phyloP scores from a whole-genome alignment of 2,797 vertebrate genomes.

The Sebastes taczanowskii region DNA sequence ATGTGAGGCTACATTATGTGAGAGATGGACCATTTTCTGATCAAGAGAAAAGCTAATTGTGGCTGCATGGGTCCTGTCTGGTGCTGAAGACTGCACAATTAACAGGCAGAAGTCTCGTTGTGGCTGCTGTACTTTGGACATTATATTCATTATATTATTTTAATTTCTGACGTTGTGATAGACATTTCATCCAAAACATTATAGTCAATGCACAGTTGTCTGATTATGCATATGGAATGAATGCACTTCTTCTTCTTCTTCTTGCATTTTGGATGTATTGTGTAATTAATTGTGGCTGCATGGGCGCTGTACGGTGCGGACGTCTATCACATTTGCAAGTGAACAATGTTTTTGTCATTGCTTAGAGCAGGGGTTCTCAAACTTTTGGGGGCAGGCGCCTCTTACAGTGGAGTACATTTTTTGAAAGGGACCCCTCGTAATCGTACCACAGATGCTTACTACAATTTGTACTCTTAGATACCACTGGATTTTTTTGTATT shows the following conservation, averaged over 20 bases:
- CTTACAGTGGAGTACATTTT: too few species aligned
- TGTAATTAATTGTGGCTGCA: not conserved
- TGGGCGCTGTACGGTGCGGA: not conserved
- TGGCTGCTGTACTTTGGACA: too few species aligned
- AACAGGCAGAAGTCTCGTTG: too few species aligned
- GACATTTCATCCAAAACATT: not conserved
- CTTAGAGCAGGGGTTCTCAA: too few species aligned
- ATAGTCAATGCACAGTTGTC: not conserved
- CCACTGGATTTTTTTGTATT: too few species aligned
- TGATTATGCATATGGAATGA: not conserved
- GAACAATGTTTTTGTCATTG: not conserved
- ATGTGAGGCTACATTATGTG: not conserved
- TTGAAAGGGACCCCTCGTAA: too few species aligned
- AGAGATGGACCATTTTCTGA: not conserved
- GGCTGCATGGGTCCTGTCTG: not conserved
- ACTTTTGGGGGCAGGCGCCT: fast-evolving
- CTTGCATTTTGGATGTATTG: not conserved
- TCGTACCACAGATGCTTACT: too few species aligned
- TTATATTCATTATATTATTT: not conserved
- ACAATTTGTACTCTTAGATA: fast-evolving
- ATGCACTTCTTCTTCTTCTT: not conserved
- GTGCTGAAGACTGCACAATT: too few species aligned
- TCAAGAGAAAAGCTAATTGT: not conserved
- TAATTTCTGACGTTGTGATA: not conserved
- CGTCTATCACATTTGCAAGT: not conserved